phyloP scores from a whole-genome alignment of 1,140 invertebrate species.

The Caerostris darwini region DNA sequence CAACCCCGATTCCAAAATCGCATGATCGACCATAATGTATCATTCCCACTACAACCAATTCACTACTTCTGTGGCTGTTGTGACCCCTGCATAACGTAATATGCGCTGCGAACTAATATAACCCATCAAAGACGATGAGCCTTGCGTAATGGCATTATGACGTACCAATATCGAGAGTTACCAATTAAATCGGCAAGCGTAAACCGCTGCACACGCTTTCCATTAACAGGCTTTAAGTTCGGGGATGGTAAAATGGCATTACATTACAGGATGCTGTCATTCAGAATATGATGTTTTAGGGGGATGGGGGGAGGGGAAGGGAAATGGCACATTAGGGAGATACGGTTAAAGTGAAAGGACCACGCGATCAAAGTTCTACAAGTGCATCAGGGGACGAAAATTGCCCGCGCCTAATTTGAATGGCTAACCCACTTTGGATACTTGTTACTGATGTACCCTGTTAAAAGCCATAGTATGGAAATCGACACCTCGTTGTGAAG shows the following conservation, averaged over 20 bases:
- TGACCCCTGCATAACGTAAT: neutral
- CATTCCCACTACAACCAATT: conserved; percentile 23
- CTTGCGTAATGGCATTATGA: conserved; percentile 55
- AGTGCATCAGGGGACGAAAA: neutral
- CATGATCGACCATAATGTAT: conserved; percentile 49
- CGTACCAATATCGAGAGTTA: conserved; percentile 46
- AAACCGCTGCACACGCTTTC: conserved; percentile 36
- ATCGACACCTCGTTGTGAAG: no score
- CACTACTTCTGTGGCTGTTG: neutral
- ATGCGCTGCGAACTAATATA: conserved; percentile 33
- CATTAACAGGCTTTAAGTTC: conserved; percentile 31
- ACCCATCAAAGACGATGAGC: conserved; percentile 58
- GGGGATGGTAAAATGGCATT: conserved; percentile 46
- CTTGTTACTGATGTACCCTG: no score
- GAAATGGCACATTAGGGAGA: neutral
- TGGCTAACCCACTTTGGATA: neutral
- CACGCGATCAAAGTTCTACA: conserved; percentile 13
- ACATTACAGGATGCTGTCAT: conserved; percentile 39
- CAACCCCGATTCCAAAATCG: conserved; percentile 21
- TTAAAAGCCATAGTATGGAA: no score
- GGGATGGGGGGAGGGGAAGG: no score
- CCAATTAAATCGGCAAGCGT: conserved; percentile 50
- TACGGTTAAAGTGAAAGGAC: neutral
- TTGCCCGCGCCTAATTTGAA: neutral
- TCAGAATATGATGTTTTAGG: neutral